Evolutionary conservation across 2,888 invertebrate species (phyloP).

Genomic region (Laothoe populi): DNA sequence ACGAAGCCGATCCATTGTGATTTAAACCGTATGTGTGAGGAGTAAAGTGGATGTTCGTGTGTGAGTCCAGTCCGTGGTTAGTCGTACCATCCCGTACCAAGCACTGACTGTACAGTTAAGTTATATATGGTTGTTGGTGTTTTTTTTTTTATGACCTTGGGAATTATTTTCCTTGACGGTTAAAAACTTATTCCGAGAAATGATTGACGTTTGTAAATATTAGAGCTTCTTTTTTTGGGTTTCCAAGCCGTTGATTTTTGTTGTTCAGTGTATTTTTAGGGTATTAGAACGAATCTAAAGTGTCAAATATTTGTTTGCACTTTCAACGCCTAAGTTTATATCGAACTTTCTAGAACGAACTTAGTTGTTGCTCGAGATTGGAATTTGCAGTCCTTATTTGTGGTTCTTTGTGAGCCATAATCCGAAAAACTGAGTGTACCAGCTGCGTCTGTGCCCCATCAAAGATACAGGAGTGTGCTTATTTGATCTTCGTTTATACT

Average conservation of each 20-base stretch:
- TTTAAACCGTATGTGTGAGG: neutral
- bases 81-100: conserved; percentile 74
- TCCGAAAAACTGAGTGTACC: too few relatives aligned
- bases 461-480: too few relatives aligned
- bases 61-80: conserved; percentile 32
- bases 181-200: conserved; percentile 6
- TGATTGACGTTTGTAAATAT: conserved; percentile 3
- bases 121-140: neutral
- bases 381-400: too few relatives aligned
- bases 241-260: neutral
- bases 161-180: conserved; percentile 25
- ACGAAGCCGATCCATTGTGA: neutral
- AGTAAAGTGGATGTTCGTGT: conserved; percentile 45
- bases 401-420: too few relatives aligned
- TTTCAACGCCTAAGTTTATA: too few relatives aligned
- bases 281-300: too few relatives aligned
- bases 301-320: too few relatives aligned
- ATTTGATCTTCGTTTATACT: too few relatives aligned
- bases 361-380: too few relatives aligned
- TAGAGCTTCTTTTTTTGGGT: neutral
- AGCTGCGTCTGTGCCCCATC: too few relatives aligned
- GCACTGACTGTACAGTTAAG: conserved; percentile 61
- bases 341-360: too few relatives aligned
- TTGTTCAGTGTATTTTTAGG: too few relatives aligned
- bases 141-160: conserved; percentile 24